phyloP scores from a whole-genome alignment of 2,797 vertebrate genomes.

The Myripristis jacobus region DNA sequence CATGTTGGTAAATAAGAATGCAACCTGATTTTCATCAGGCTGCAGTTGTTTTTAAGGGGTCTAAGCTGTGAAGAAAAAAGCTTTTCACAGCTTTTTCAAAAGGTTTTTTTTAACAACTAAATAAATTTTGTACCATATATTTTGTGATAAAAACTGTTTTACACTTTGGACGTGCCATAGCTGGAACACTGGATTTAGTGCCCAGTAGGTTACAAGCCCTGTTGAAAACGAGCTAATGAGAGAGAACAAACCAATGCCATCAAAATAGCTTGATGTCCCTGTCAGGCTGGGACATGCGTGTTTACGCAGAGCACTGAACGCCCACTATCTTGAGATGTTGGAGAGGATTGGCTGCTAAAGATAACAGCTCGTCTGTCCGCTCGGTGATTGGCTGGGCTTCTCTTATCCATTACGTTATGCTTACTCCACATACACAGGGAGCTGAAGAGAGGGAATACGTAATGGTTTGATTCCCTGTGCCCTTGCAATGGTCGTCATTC shows the following conservation, averaged over 20 bases:
- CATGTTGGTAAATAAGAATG: conserved; percentile 49
- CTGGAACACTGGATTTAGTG: no score
- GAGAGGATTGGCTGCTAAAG: conserved; percentile 80
- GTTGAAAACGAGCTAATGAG: conserved; percentile 13
- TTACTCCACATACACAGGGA: conserved; percentile 74
- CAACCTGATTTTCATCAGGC: conserved; percentile 38
- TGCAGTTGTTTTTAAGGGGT: no score
- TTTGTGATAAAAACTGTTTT: no score
- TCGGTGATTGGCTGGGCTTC: conserved; percentile 74
- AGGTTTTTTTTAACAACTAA: no score
- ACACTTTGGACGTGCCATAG: no score
- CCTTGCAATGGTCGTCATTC: conserved; percentile 81
- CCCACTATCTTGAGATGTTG: conserved; percentile 48
- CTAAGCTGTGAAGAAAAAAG: no score
- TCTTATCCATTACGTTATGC: conserved; percentile 82
- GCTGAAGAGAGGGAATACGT: conserved; percentile 83
- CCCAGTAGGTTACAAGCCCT: no score
- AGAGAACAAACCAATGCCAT: conserved; percentile 18
- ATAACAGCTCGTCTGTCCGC: conserved; percentile 63
- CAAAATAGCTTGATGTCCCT: conserved; percentile 50
- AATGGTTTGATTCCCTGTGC: conserved; percentile 83
- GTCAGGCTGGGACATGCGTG: conserved; percentile 63
- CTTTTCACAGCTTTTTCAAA: no score
- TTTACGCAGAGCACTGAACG: conserved; percentile 64
- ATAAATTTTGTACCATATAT: no score